Evolutionary conservation across 2,797 vertebrate genomes (phyloP), one percentile per base, ranked within the genome.

Genomic region (Clarias pachynema): DNA sequence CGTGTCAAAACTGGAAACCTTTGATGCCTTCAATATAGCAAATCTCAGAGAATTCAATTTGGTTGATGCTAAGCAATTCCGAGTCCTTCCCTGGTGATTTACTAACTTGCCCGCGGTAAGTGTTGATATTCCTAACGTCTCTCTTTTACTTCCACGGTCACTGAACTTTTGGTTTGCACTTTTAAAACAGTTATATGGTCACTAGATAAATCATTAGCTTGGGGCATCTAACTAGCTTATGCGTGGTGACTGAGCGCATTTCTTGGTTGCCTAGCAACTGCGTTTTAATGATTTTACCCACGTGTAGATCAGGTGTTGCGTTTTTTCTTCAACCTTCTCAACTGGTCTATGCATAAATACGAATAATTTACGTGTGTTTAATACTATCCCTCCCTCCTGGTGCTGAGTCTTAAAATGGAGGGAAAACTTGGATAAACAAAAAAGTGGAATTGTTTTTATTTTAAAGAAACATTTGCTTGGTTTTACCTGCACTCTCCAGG

Each of bases 401-500:
- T 40, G 12, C 68, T 24, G 6, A 60, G 59, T n/a, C 37, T 44
- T 6, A 0, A 20, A 60, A 59, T 24, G 29, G 18, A 34, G 18
- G 53, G 9, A 59, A 34, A 78, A 60, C 14, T 8, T 75, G 15
- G 1, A 2, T 34, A 24, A 10, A 60, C 75, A 59, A n/a, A n/a
- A n/a, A n/a, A 77, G 53, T 34, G 8, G 31, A 44, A 37, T 62
- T 9, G 59, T 18, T 60, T 60, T 22, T 63, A 14, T 14, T 14
- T 53, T 53, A 53, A 53, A 53, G 49, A 53, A 14, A 53, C 49
- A 14, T 53, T 53, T 53, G 49, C 12, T 53, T 53, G 49, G 49
- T 53, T 85, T 95, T 96, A 97, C 96, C 95, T 97, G 96, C 96
- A 97, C 85, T 97, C 95, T 89, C 96, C 96, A 6, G 96, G 96